Evolutionary conservation across 1,140 invertebrate species (phyloP).

Genomic region (Neelides sp.): DNA sequence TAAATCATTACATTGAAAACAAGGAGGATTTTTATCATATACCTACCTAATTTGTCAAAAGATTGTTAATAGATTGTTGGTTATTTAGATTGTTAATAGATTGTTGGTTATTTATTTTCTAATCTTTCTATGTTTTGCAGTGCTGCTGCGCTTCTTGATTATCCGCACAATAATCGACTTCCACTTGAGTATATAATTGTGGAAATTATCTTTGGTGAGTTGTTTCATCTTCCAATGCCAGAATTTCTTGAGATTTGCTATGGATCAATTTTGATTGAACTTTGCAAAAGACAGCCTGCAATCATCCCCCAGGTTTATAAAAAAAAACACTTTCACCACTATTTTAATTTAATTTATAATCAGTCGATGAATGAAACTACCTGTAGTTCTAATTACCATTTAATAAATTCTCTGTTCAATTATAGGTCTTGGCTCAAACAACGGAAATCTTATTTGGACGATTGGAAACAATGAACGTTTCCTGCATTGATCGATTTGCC

Average conservation of each 20-base stretch:
- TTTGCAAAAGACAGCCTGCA: constrained; percentile 91
- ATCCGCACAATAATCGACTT: constrained; percentile 84
- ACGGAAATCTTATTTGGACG: constrained; percentile 93
- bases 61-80: too few relatives aligned
- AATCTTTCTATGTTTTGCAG: constrained; percentile 43
- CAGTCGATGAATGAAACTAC: too few relatives aligned
- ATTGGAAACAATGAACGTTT: constrained; percentile 91
- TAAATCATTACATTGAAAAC: too few relatives aligned
- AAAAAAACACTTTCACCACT: too few relatives aligned
- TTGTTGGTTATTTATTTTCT: constrained; percentile 10
- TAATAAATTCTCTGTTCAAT: constrained; percentile 15
- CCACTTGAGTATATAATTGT: constrained; percentile 97
- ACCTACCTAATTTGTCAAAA: background rate
- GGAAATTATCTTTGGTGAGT: constrained; percentile 86
- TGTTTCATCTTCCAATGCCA: constrained; percentile 82
- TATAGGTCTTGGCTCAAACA: constrained; percentile 75
- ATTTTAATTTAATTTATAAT: too few relatives aligned
- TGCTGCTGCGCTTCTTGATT: constrained; percentile 78
- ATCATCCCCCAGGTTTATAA: constrained; percentile 81
- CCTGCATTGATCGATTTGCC: constrained; percentile 91
- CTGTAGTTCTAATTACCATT: background rate
- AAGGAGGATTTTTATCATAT: constrained; percentile 6
- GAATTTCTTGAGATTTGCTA: constrained; percentile 86
- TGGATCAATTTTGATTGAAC: constrained; percentile 87
- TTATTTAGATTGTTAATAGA: background rate